Evolutionary conservation across 2,797 vertebrate genomes (phyloP).

Genomic region (Hyperoplus lanceolatus): DNA sequence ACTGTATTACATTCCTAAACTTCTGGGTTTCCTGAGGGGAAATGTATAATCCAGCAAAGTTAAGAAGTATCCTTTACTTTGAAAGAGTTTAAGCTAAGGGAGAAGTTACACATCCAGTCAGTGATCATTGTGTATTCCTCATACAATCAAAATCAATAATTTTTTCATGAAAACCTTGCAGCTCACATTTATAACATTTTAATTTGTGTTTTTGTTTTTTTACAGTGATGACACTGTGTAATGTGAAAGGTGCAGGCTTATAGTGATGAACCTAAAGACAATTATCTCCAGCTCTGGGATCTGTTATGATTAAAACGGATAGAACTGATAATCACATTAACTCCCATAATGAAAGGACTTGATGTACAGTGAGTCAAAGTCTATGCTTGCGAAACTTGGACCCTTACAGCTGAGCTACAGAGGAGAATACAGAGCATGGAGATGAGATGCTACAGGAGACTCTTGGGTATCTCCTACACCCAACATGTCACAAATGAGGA

Average conservation of each 20-base stretch:
- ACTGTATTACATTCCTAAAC: conserved; percentile 1
- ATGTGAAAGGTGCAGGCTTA: neutral
- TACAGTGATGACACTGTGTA: neutral
- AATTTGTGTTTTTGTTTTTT: neutral
- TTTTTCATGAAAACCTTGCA: neutral
- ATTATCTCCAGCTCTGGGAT: too few relatives aligned
- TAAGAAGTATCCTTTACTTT: conserved; percentile 4
- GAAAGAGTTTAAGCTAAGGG: neutral
- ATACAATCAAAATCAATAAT: neutral
- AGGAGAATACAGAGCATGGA: too few relatives aligned
- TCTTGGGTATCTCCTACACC: too few relatives aligned
- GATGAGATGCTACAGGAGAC: too few relatives aligned
- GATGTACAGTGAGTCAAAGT: too few relatives aligned
- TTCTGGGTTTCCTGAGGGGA: neutral
- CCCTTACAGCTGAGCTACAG: too few relatives aligned
- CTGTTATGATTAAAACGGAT: too few relatives aligned
- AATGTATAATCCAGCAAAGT: conserved; percentile 3
- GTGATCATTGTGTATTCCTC: neutral
- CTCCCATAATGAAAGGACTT: too few relatives aligned
- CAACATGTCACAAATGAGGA: too few relatives aligned
- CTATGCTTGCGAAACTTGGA: too few relatives aligned
- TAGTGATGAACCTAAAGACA: neutral
- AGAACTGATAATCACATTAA: too few relatives aligned
- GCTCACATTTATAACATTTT: neutral
- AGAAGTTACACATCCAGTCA: conserved; percentile 2